phyloP scores from a whole-genome alignment of 2,797 vertebrate genomes.

The Muscicapa striata region DNA sequence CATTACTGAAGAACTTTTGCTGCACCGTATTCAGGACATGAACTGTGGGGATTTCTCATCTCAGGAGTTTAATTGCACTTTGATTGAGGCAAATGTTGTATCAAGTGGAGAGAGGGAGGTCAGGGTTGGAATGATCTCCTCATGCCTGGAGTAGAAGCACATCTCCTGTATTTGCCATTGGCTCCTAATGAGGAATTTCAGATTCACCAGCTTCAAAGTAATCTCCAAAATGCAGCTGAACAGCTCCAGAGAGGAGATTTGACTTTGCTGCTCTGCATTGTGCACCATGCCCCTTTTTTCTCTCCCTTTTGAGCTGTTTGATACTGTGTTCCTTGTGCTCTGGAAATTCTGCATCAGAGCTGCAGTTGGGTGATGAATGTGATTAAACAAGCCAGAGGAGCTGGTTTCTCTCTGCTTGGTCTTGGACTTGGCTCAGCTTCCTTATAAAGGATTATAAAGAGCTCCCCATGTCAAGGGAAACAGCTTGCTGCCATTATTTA shows the following conservation, averaged over 20 bases:
- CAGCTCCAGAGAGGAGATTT: not conserved
- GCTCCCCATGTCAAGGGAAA: not conserved
- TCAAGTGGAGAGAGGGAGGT: constrained; percentile 10
- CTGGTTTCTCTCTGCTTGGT: not conserved
- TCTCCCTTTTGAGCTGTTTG: not conserved
- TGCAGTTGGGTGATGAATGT: not conserved
- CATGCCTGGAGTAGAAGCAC: not conserved
- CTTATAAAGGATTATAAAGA: not conserved
- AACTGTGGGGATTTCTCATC: constrained; percentile 1
- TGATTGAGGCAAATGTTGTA: constrained; percentile 41
- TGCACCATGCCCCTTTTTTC: not conserved
- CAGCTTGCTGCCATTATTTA: not conserved
- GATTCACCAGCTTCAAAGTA: constrained; percentile 23
- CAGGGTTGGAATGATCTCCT: constrained; percentile 9
- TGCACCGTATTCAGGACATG: not conserved
- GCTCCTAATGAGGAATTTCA: constrained; percentile 32
- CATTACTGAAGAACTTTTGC: not conserved
- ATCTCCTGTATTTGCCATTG: not conserved
- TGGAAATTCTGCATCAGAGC: not conserved
- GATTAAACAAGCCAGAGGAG: not conserved
- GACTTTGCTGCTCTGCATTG: constrained; percentile 1
- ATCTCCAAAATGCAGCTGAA: constrained; percentile 1
- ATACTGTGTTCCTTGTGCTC: not conserved
- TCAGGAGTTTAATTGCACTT: constrained; percentile 53
- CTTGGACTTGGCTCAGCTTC: not conserved